Evolutionary conservation across 2,888 invertebrate genomes (phyloP).

Genomic region (Diaprepes abbreviatus): DNA sequence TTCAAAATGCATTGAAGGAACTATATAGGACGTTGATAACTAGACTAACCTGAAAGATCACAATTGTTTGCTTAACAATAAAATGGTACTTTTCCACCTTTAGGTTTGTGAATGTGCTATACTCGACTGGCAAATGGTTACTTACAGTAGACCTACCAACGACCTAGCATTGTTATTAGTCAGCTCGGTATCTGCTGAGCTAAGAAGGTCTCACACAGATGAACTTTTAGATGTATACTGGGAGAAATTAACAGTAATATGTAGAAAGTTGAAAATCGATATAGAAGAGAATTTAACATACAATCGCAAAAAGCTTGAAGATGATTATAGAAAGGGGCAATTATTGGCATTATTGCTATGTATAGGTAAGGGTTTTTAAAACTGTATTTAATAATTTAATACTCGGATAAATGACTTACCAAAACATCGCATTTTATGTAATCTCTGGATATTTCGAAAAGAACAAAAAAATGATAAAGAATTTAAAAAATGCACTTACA

Average conservation of each 20-base stretch:
- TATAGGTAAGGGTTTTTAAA: slow-evolving; percentile 68
- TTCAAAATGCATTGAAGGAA: too few relatives aligned
- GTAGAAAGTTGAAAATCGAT: slow-evolving; percentile 75
- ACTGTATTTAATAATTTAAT: too few relatives aligned
- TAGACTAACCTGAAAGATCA: too few relatives aligned
- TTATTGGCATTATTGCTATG: slow-evolving; percentile 82
- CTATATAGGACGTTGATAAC: too few relatives aligned
- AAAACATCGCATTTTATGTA: too few relatives aligned
- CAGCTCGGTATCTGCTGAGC: slow-evolving; percentile 80
- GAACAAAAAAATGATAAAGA: too few relatives aligned
- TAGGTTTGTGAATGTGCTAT: slow-evolving; percentile 75
- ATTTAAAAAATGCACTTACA: too few relatives aligned
- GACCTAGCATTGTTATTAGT: slow-evolving; percentile 81
- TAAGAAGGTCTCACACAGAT: slow-evolving; percentile 76
- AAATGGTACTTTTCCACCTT: too few relatives aligned
- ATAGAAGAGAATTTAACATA: slow-evolving; percentile 72
- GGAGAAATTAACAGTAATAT: slow-evolving; percentile 74
- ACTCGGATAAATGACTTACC: too few relatives aligned
- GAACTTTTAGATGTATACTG: slow-evolving; percentile 80
- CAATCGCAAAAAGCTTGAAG: slow-evolving; percentile 69
- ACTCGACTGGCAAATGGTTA: slow-evolving; percentile 89
- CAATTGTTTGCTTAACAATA: too few relatives aligned
- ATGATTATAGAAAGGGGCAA: slow-evolving; percentile 76
- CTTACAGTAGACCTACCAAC: slow-evolving; percentile 82
- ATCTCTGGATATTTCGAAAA: too few relatives aligned